Evolutionary conservation across 2,797 vertebrate genomes (phyloP), one percentile per base, ranked within the genome.

Genomic region (Glossophaga mutica): DNA sequence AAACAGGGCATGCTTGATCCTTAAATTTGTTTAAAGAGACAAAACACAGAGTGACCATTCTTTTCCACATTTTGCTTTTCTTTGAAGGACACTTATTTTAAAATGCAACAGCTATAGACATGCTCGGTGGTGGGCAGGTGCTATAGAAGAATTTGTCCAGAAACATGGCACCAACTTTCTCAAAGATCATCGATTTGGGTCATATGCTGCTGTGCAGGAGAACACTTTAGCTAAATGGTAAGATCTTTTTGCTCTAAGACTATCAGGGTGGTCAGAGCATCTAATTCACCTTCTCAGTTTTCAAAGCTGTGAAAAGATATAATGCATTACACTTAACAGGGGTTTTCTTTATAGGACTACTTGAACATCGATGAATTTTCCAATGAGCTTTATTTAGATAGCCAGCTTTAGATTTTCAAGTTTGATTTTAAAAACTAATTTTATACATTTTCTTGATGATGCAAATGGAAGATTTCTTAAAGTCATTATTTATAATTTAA

Each of bases 81-180:
- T 84, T 96, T 90, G 9, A 97, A 99, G 99, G 98, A 99, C 99
- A 0, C 98, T 99, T 98, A 99, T 99, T 96, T 97, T 99, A 98
- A 99, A 99, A 98, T 99, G 99, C 97, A 99, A 98, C 98, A 99
- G 99, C 98, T 99, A 99, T 97, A 98, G 99, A 83, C 99, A 99
- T 52, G 99, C 99, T 46, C 99, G 99, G 59, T 99, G 99, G 99
- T 99, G 99, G 99, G 99, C 99, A 92, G 99, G 99, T 94, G 98
- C 99, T 96, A 99, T 99, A 34, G 99, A 99, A 0, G 98, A 98
- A 83, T 99, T 99, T 92, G 82, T 99, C 97, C 98, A 97, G 39
- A 99, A 99, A 2, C 98, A 99, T 0, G 99, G 99, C 94, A 97
- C 98, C 5, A 98, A 98, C 95, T 99, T 99, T 93, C 99, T 99